Evolutionary conservation across 2,888 invertebrate species (phyloP).

Genomic region (Arenicola marina): DNA sequence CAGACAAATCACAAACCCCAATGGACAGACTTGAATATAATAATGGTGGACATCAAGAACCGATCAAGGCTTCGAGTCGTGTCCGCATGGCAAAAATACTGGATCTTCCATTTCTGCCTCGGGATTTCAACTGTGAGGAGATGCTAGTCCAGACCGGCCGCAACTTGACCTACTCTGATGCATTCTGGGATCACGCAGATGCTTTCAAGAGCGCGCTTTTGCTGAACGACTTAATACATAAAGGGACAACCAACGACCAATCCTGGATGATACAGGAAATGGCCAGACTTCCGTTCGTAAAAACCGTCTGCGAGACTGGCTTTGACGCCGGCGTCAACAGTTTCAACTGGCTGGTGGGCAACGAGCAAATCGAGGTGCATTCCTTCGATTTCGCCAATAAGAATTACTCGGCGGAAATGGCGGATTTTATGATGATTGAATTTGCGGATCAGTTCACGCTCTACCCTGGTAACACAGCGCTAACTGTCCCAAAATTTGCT

Average conservation of each 20-base stretch:
- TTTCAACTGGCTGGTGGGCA: slow-evolving; percentile 18
- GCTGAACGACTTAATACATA: slow-evolving; percentile 3
- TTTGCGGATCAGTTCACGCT: slow-evolving; percentile 11
- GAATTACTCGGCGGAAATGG: slow-evolving; percentile 13
- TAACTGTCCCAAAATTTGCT: slow-evolving; percentile 1
- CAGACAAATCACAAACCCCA: no score
- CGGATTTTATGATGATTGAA: slow-evolving; percentile 12
- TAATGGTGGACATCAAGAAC: no score
- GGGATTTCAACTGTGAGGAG: slow-evolving; percentile 13
- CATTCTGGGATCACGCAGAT: slow-evolving; percentile 17
- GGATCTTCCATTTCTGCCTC: slow-evolving; percentile 15
- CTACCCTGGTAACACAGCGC: not conserved
- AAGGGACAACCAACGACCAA: slow-evolving; percentile 12
- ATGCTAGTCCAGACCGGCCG: slow-evolving; percentile 6
- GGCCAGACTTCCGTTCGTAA: slow-evolving; percentile 9
- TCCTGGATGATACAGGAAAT: slow-evolving; percentile 20
- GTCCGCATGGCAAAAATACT: not conserved
- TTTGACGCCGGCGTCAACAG: slow-evolving; percentile 16
- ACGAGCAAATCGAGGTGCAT: slow-evolving; percentile 10
- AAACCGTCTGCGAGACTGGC: slow-evolving; percentile 19
- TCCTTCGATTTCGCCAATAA: slow-evolving; percentile 9
- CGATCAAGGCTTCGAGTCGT: no score
- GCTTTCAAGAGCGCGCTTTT: slow-evolving; percentile 15
- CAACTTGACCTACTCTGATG: slow-evolving; percentile 18
- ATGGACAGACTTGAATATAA: no score